Evolutionary conservation across 2,888 invertebrate genomes (phyloP), one percentile per base, ranked within the genome.

Genomic region (Barypeithes pellucidus): DNA sequence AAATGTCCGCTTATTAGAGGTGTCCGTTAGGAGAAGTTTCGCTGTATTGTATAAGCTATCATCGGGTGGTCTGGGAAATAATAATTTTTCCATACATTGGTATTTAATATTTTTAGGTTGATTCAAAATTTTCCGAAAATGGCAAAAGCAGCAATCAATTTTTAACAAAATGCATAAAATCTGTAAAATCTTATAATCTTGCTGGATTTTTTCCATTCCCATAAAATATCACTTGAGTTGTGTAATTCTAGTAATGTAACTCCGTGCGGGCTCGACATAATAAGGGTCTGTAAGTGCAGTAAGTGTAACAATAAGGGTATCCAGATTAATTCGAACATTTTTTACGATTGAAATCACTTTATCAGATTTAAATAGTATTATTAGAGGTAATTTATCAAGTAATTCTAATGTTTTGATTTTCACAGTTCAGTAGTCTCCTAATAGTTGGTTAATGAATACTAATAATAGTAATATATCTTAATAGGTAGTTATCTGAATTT

Each of bases 351-450:
- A 62, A 73, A 73, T 54, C 67, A 67, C 63, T 73, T 67, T 73
- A 67, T 74, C 74, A 54, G 74, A 74, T 74, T 70, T 61, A 66
- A 70, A 66, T 70, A 60, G 67, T 67, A 67, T 70, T 74, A 74
- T 74, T 74, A 70, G 66, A 62, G 39, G 67, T 67, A 70, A 75
- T 75, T 75, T 67, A 75, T 75, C 75, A 72, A 60, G 33, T 45
- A 41, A 33, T 24, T 59, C 29, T 54, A 47, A 73, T 73, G 73
- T 67, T 71, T 67, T 75, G 75, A 75, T 75, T 75, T 75, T 75
- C 71, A 75, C 75, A 71, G 75, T 75, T 75, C 67, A 75, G 43
- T 71, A 67, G 63, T 67, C 71, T 59, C 62, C 63, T 67, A 75
- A 71, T 69, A 60, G 63, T 45, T 20, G 65, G 43, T 73, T 73